phyloP scores from a whole-genome alignment of 1,140 invertebrate genomes.

The Chrysopa pallens region DNA sequence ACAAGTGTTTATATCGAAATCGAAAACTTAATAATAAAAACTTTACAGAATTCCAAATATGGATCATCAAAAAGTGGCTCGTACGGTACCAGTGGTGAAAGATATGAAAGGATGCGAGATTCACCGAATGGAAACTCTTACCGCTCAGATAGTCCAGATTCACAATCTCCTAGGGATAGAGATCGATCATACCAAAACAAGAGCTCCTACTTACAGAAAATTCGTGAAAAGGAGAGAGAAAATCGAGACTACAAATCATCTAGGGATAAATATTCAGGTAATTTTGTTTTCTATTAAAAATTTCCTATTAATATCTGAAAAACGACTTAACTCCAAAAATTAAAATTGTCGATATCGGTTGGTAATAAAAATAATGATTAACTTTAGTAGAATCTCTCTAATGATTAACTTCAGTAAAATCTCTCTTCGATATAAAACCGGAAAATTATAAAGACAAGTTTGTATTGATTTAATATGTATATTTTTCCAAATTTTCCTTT shows the following conservation, averaged over 20 bases:
- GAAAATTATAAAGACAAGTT: too few species aligned
- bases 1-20: not conserved
- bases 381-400: too few species aligned
- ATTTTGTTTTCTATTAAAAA: too few species aligned
- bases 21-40: not conserved
- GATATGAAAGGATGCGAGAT: conserved; percentile 42
- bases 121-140: conserved; percentile 57
- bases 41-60: conserved; percentile 53
- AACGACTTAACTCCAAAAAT: too few species aligned
- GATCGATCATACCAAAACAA: conserved; percentile 59
- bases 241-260: conserved; percentile 72
- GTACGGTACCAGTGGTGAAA: conserved; percentile 31
- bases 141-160: conserved; percentile 51
- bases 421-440: too few species aligned
- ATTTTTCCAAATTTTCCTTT: too few species aligned
- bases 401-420: too few species aligned
- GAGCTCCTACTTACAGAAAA: conserved; percentile 58
- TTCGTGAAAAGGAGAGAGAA: conserved; percentile 77
- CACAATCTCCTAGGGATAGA: conserved; percentile 40
- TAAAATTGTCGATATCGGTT: too few species aligned
- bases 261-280: conserved; percentile 70
- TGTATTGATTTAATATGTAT: too few species aligned
- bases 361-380: too few species aligned
- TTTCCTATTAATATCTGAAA: too few species aligned
- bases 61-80: conserved; percentile 49